Percentiles rank a stretch among this genome's conserved stretches.
Evolutionary conservation across 92 coral and sea anemone genomes (phyloP).

Genomic region (Siderastrea siderea): DNA sequence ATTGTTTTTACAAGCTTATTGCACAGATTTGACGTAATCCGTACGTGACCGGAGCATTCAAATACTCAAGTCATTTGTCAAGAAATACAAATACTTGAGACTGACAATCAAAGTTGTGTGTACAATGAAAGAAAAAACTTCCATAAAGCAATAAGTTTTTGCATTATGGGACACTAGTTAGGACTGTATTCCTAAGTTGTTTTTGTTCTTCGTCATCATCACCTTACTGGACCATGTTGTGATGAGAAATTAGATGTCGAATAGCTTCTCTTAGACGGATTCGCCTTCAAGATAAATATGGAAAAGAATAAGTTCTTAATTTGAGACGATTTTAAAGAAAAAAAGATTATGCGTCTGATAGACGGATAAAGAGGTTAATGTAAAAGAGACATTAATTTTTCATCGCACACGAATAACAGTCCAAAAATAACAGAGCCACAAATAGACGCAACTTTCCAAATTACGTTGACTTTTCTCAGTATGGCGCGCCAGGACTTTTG

Average conservation of each 20-base stretch:
- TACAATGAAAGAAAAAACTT: too few relatives aligned
- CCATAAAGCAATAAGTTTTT: too few relatives aligned
- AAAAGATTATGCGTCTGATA: neutral
- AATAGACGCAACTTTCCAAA: neutral
- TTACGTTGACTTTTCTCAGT: too few relatives aligned
- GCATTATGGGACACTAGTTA: too few relatives aligned
- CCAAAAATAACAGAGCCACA: neutral
- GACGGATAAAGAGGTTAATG: conserved; percentile 21
- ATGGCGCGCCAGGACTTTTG: too few relatives aligned
- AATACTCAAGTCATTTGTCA: neutral
- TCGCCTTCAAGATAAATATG: neutral
- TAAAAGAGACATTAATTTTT: neutral
- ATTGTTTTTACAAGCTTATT: neutral
- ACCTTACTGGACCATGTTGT: neutral
- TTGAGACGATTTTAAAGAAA: neutral
- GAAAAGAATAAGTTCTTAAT: neutral
- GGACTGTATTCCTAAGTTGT: too few relatives aligned
- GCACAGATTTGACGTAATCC: conserved; percentile 25
- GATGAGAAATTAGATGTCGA: neutral
- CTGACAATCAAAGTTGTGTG: neutral
- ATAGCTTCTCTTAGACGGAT: neutral
- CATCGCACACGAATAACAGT: neutral
- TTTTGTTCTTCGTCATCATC: neutral
- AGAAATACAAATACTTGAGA: neutral
- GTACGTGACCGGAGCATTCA: conserved; percentile 13